phyloP scores from a whole-genome alignment of 2,888 invertebrate genomes.

The Cephus nigrinus region DNA sequence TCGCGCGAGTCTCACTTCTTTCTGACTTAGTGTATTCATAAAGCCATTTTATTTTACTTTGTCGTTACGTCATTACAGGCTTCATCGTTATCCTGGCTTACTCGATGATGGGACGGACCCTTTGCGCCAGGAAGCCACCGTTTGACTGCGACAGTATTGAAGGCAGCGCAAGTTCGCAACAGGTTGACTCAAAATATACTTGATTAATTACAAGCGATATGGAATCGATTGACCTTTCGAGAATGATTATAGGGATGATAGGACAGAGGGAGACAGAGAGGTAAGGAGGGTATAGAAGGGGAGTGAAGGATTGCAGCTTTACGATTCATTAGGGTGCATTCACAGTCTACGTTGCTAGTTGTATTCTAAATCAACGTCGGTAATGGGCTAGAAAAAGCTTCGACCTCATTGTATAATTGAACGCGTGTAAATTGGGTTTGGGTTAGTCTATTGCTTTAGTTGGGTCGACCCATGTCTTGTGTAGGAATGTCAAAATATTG shows the following conservation, averaged over 20 bases:
- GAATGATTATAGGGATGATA: not conserved
- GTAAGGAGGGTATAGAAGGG: not conserved
- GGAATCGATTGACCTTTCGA: not conserved
- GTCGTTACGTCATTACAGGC: slow-evolving; percentile 66
- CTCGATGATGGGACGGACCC: slow-evolving; percentile 76
- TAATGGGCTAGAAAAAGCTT: not conserved
- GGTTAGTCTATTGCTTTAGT: not conserved
- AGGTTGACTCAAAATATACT: slow-evolving; percentile 66
- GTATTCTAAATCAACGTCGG: not conserved
- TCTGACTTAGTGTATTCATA: slow-evolving; percentile 5
- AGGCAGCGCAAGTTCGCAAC: slow-evolving; percentile 74
- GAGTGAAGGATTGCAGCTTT: not conserved
- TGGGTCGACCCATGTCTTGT: not conserved
- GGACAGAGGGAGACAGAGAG: not conserved
- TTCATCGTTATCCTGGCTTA: slow-evolving; percentile 75
- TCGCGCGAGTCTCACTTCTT: not conserved
- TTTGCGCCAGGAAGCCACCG: slow-evolving; percentile 77
- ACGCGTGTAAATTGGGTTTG: not conserved
- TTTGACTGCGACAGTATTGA: slow-evolving; percentile 73
- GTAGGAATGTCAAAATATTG: not conserved
- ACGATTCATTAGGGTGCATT: not conserved
- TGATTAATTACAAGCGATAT: not conserved
- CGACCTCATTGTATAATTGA: not conserved
- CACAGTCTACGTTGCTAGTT: not conserved
- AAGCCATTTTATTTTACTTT: slow-evolving; percentile 11